These are phyloP conservation scores for Idaea aversata DNA, from an alignment of 2,888 invertebrate genomes.

Conservation along the genomic window DNA sequence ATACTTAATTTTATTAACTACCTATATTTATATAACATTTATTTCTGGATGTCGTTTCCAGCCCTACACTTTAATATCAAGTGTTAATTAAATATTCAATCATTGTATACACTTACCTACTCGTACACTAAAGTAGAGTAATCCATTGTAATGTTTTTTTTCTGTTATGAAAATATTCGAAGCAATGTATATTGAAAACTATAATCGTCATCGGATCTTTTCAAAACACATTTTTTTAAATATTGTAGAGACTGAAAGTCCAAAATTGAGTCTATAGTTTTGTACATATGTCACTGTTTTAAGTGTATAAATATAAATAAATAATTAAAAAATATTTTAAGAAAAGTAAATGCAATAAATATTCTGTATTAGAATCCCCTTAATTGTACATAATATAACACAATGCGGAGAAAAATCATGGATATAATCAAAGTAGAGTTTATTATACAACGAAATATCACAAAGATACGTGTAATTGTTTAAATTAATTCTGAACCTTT, in stretches of 20 bases:
- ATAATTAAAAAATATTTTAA: slow-evolving; percentile 67
- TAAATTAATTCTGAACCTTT: not conserved
- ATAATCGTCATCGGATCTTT: slow-evolving; percentile 45
- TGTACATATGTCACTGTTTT: slow-evolving; percentile 78
- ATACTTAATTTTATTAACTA: no score
- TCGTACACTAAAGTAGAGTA: not conserved
- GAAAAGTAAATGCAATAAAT: slow-evolving; percentile 74
- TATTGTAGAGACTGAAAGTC: slow-evolving; percentile 79
- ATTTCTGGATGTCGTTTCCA: not conserved
- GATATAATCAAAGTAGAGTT: slow-evolving; percentile 40
- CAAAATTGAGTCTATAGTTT: slow-evolving; percentile 79
- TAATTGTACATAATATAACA: slow-evolving; percentile 61
- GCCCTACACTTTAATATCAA: not conserved
- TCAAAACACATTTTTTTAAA: slow-evolving; percentile 59
- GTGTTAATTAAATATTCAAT: not conserved
- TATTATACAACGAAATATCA: slow-evolving; percentile 41
- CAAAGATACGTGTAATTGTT: slow-evolving; percentile 1
- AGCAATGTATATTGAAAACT: slow-evolving; percentile 1
- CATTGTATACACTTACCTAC: not conserved
- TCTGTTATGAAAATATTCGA: not conserved
- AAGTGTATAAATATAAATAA: slow-evolving; percentile 71
- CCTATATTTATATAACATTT: not conserved
- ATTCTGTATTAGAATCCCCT: slow-evolving; percentile 69
- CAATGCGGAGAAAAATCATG: slow-evolving; percentile 50
- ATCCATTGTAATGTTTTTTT: not conserved